Evolutionary conservation across 2,113 vertebrate genomes (phyloP).

Genomic region (Dromas ardeola): DNA sequence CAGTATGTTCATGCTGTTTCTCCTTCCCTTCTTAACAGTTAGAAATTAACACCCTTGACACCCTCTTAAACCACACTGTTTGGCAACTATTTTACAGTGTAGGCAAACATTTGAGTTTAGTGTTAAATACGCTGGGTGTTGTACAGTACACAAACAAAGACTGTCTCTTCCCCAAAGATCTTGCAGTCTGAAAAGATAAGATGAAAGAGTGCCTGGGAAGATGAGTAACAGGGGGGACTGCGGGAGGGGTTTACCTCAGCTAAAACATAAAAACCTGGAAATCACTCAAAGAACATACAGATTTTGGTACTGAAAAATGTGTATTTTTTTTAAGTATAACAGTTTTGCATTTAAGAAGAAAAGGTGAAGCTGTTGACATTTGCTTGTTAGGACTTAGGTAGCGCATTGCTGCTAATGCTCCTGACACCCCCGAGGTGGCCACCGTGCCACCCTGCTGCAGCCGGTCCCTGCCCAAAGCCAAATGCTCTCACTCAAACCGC

Average conservation of each 20-base stretch:
- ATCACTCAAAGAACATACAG: not conserved
- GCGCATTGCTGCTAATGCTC: not conserved
- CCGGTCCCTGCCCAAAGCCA: not conserved
- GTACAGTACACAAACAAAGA: conserved; percentile 45
- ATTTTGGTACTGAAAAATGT: not conserved
- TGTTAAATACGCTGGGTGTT: conserved; percentile 1
- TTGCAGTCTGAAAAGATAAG: conserved; percentile 55
- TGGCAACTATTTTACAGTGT: not conserved
- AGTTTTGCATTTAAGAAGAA: not conserved
- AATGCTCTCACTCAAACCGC: fast-evolving
- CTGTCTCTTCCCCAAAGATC: conserved; percentile 44
- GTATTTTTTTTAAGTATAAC: not conserved
- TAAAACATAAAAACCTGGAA: not conserved
- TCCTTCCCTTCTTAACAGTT: not conserved
- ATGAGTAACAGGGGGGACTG: not conserved
- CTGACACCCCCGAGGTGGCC: not conserved
- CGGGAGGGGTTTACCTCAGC: not conserved
- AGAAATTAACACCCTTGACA: conserved; percentile 10
- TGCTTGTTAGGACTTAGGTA: not conserved
- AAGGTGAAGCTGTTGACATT: not conserved
- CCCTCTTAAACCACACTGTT: not conserved
- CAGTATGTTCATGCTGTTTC: not conserved
- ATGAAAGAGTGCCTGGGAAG: conserved; percentile 45
- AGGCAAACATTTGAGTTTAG: conserved; percentile 19
- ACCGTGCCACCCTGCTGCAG: not conserved